A percentile compares a stretch with the other conserved stretches of the same genome.
These are phyloP conservation scores for Aphaenogaster floridana DNA, from an alignment of 1,140 invertebrate genomes.

Conservation along the genomic window DNA sequence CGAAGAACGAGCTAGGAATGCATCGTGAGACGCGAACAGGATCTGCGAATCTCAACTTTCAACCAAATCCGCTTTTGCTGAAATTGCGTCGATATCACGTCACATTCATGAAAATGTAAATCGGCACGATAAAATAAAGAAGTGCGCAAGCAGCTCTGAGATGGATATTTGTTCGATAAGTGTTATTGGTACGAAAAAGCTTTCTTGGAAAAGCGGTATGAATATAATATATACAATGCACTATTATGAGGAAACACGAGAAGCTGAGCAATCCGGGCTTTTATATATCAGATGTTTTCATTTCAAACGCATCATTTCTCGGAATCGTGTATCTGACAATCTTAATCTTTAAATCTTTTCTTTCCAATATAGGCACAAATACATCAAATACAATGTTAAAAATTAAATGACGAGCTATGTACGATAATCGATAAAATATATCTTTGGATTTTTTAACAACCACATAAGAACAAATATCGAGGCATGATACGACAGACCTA, in stretches of 20 bases:
- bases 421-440: neutral
- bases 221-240: neutral
- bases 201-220: neutral
- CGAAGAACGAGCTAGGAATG: neutral
- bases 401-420: neutral
- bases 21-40: neutral
- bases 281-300: neutral
- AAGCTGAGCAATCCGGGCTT: neutral
- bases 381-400: neutral
- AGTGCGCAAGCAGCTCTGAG: neutral
- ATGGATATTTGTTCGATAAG: neutral
- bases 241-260: neutral
- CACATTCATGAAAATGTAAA: conserved; percentile 38
- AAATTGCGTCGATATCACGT: neutral
- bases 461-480: neutral
- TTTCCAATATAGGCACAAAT: neutral
- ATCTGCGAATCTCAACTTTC: neutral
- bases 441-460: neutral
- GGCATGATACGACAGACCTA: neutral
- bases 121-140: neutral
- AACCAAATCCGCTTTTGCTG: neutral
- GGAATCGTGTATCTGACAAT: neutral
- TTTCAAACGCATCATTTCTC: neutral
- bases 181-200: neutral
- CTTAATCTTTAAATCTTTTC: neutral